Conservation (phyloP, 2,888 invertebrate species). For the Hydrotaea diabolus region DNA sequence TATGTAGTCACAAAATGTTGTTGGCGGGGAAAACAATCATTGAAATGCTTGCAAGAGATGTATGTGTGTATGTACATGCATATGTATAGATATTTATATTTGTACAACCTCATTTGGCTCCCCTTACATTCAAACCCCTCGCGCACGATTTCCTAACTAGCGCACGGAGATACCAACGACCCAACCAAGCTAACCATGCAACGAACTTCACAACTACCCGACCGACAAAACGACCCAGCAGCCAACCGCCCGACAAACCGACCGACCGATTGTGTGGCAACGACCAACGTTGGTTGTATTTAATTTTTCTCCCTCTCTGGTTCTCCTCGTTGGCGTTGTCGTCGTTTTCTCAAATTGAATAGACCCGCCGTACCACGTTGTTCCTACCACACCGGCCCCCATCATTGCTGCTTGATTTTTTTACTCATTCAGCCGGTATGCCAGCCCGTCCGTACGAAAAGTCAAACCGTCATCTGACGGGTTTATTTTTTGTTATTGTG, state of each 20-base stretch:
- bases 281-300: constrained; percentile 41
- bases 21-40: too few relatives aligned
- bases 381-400: constrained; percentile 46
- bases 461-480: constrained; percentile 11
- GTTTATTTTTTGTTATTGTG: not conserved
- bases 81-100: too few relatives aligned
- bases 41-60: too few relatives aligned
- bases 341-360: constrained; percentile 49
- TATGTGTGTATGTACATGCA: not conserved
- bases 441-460: not conserved
- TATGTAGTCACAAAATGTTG: too few relatives aligned
- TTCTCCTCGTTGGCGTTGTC: not conserved
- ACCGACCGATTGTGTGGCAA: constrained; percentile 32
- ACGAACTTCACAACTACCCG: not conserved
- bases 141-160: constrained; percentile 50
- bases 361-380: constrained; percentile 44
- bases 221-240: not conserved
- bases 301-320: constrained; percentile 7
- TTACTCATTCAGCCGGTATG: not conserved
- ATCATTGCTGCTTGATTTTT: constrained; percentile 18
- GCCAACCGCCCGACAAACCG: constrained; percentile 24
- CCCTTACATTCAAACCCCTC: constrained; percentile 23
- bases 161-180: constrained; percentile 41
- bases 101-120: constrained; percentile 62
- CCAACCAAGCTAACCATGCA: not conserved